phyloP scores from a whole-genome alignment of 2,888 invertebrate species.

The Phoronis australis region DNA sequence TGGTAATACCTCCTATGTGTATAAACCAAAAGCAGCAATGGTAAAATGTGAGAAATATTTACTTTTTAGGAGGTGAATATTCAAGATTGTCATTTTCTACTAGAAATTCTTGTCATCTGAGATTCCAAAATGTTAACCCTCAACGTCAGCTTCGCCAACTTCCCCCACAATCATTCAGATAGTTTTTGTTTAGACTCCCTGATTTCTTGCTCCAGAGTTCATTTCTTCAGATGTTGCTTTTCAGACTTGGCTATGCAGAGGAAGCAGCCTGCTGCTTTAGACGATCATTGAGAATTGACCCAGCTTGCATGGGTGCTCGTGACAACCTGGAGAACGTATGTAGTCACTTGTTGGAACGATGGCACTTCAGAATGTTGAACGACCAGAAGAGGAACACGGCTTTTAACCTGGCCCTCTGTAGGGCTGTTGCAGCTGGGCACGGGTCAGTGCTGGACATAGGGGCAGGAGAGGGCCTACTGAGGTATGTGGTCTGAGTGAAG shows the following conservation, averaged over 20 bases:
- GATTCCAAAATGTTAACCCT: too few species aligned
- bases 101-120: too few species aligned
- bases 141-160: too few species aligned
- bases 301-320: conserved; percentile 59
- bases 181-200: too few species aligned
- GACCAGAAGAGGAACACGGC: conserved; percentile 65
- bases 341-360: conserved; percentile 67
- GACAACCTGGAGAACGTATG: conserved; percentile 67
- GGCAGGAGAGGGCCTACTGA: conserved; percentile 70
- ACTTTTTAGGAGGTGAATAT: too few species aligned
- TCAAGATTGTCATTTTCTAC: too few species aligned
- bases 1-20: too few species aligned
- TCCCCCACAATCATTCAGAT: too few species aligned
- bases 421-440: conserved; percentile 56
- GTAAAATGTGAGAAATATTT: too few species aligned
- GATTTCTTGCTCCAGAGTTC: too few species aligned
- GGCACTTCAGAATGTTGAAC: conserved; percentile 81
- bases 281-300: conserved; percentile 57
- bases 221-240: too few species aligned
- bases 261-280: conserved; percentile 61
- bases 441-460: conserved; percentile 69
- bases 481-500: conserved; percentile 28
- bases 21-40: too few species aligned
- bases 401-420: conserved; percentile 63
- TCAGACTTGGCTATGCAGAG: conserved; percentile 58